Evolutionary conservation across 2,888 invertebrate species (phyloP).

Genomic region (Trichopoda pennipes): DNA sequence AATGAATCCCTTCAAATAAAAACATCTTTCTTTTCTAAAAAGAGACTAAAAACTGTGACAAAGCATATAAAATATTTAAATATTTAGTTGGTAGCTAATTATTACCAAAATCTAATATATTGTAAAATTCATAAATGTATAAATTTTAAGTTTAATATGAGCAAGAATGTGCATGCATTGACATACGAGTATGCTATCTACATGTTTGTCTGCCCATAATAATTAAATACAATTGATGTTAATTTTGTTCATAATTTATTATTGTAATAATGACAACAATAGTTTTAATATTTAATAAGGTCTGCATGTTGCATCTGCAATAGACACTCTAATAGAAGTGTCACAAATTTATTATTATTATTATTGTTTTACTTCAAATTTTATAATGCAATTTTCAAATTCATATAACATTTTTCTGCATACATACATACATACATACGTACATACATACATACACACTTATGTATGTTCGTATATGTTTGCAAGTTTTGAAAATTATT

Average conservation of each 20-base stretch:
- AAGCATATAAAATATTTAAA: too few species aligned
- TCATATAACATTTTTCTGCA: neutral
- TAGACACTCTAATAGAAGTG: conserved; percentile 29
- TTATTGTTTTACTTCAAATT: conserved; percentile 22
- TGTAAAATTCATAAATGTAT: neutral
- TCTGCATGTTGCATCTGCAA: conserved; percentile 40
- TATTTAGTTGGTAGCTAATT: too few species aligned
- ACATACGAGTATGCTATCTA: neutral
- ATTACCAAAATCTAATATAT: too few species aligned
- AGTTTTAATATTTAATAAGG: conserved; percentile 43
- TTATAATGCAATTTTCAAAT: conserved; percentile 21
- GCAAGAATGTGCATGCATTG: neutral
- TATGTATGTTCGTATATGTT: neutral
- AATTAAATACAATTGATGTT: conserved; percentile 46
- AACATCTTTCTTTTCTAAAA: too few species aligned
- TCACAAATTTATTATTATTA: conserved; percentile 40
- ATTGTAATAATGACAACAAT: conserved; percentile 37
- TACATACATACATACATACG: neutral
- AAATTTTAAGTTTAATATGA: neutral
- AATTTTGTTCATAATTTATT: conserved; percentile 44
- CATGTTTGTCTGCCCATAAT: conserved; percentile 13
- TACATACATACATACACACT: too few species aligned
- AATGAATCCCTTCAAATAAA: too few species aligned
- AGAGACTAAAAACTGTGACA: too few species aligned
- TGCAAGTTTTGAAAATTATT: too few species aligned